Evolutionary conservation across 2,888 invertebrate genomes (phyloP).

Genomic region (Patella depressa): DNA sequence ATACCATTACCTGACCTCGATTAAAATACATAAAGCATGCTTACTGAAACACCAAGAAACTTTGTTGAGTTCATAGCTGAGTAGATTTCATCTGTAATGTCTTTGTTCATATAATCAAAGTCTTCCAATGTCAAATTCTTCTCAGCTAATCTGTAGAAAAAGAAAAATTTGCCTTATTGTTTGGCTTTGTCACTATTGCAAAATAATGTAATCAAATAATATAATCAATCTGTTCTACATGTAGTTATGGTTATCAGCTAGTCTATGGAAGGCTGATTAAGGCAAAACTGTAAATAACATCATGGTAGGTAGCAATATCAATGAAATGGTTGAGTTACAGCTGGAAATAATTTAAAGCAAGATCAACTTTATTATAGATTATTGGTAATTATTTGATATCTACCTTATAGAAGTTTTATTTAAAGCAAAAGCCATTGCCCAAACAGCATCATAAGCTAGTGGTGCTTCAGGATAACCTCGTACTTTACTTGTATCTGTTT

Average conservation of each 20-base stretch:
- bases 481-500: slow-evolving; percentile 82
- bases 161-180: not conserved
- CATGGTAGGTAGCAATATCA: too few relatives aligned
- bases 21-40: slow-evolving; percentile 68
- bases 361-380: not conserved
- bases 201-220: too few relatives aligned
- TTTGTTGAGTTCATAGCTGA: slow-evolving; percentile 98
- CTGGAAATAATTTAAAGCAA: too few relatives aligned
- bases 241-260: too few relatives aligned
- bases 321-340: too few relatives aligned
- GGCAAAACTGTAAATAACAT: too few relatives aligned
- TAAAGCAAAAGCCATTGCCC: slow-evolving; percentile 97
- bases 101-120: slow-evolving; percentile 95
- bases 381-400: slow-evolving; percentile 8
- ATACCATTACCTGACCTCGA: too few relatives aligned
- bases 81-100: slow-evolving; percentile 95
- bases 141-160: slow-evolving; percentile 78
- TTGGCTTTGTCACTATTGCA: too few relatives aligned
- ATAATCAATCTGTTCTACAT: too few relatives aligned
- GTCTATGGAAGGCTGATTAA: too few relatives aligned
- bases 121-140: slow-evolving; percentile 89
- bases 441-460: slow-evolving; percentile 98
- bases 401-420: slow-evolving; percentile 82
- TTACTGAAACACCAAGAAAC: slow-evolving; percentile 97
- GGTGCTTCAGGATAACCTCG: slow-evolving; percentile 94